Percentiles rank a stretch among this genome's conserved stretches.
phyloP scores from a whole-genome alignment of 92 coral and sea anemone species.

The Zoanthus sociatus region DNA sequence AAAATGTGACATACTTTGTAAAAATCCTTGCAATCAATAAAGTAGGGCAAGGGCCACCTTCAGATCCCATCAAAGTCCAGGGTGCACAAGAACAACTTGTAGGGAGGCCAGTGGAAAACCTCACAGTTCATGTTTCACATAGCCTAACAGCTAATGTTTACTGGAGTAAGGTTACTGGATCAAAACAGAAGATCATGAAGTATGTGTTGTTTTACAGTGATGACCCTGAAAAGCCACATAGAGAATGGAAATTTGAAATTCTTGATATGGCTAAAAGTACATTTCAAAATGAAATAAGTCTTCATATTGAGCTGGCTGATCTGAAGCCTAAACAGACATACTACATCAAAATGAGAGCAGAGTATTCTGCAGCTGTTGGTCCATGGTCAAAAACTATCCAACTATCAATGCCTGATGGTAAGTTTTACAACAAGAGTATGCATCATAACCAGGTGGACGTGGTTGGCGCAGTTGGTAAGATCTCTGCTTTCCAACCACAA shows the following conservation, averaged over 20 bases:
- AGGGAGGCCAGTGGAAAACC: constrained; percentile 48
- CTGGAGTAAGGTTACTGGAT: constrained; percentile 57
- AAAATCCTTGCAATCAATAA: constrained; percentile 78
- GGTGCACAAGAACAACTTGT: constrained; percentile 37
- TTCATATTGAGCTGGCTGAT: constrained; percentile 18
- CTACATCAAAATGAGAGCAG: constrained; percentile 72
- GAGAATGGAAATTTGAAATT: constrained; percentile 52
- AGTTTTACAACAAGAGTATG: neutral
- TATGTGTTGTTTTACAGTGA: constrained; percentile 59
- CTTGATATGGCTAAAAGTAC: constrained; percentile 34
- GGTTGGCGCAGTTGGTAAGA: no score
- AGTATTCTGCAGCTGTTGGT: constrained; percentile 68
- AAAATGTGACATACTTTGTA: constrained; percentile 65
- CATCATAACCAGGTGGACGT: no score
- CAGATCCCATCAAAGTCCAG: constrained; percentile 35
- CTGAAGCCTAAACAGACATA: constrained; percentile 52
- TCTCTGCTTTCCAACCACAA: no score
- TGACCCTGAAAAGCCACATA: constrained; percentile 50
- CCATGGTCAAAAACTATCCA: constrained; percentile 71
- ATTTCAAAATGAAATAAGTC: neutral
- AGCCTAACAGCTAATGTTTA: constrained; percentile 53
- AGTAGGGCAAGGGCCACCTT: constrained; percentile 77
- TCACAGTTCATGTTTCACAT: constrained; percentile 31
- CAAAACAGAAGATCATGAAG: constrained; percentile 50
- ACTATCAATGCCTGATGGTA: constrained; percentile 34